Conservation (phyloP, 2,797 vertebrate species). For the Clamator glandarius region DNA sequence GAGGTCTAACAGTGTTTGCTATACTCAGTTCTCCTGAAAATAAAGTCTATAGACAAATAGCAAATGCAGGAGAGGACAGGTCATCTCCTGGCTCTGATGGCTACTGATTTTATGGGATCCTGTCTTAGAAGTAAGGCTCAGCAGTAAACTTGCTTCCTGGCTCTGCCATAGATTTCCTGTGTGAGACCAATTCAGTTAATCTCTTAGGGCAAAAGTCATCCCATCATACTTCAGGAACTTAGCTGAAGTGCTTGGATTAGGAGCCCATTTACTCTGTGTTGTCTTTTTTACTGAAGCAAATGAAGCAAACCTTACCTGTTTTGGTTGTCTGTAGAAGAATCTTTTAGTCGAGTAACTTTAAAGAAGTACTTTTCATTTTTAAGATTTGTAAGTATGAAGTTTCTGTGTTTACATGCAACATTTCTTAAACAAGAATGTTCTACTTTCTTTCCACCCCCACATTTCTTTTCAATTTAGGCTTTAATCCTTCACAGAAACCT, state of each 20-base stretch:
- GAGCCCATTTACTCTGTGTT: background rate
- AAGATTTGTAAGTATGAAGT: background rate
- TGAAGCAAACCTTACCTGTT: background rate
- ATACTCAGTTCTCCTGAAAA: conserved; percentile 57
- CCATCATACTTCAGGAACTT: conserved; percentile 24
- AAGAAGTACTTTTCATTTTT: background rate
- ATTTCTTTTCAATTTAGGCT: background rate
- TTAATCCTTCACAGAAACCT: background rate
- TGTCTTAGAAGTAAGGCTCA: conserved; percentile 41
- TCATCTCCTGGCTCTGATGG: conserved; percentile 49
- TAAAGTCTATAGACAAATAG: conserved; percentile 15
- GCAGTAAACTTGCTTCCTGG: conserved; percentile 67
- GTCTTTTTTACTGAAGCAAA: background rate
- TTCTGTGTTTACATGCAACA: background rate
- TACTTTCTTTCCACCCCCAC: background rate
- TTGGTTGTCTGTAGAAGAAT: background rate
- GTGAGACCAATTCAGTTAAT: conserved; percentile 58
- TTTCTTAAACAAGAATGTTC: background rate
- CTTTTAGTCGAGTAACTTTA: background rate
- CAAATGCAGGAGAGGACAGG: background rate
- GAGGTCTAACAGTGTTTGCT: conserved; percentile 23
- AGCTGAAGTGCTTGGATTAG: background rate
- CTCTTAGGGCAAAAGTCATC: conserved; percentile 65
- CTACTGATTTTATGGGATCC: conserved; percentile 64
- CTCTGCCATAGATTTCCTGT: conserved; percentile 63